phyloP scores from a whole-genome alignment of 1,140 invertebrate genomes.

The Aphelenchoides fujianensis region DNA sequence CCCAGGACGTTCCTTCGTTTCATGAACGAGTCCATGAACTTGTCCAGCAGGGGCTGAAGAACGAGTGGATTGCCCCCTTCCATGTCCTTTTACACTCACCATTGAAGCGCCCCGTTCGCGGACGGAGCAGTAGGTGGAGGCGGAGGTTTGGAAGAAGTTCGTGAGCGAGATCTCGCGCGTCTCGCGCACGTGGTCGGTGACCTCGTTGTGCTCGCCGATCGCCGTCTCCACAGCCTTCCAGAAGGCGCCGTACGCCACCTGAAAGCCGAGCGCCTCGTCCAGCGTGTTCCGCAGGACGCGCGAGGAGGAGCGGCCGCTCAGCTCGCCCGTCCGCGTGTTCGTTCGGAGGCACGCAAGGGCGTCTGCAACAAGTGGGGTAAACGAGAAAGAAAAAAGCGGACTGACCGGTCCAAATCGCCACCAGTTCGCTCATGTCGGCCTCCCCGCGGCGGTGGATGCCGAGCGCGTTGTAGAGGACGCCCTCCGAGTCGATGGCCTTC shows the following conservation, averaged over 20 bases:
- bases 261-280: constrained; percentile 9
- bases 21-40: not conserved
- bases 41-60: constrained; percentile 6
- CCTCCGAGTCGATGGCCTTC: constrained; percentile 9
- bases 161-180: not conserved
- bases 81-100: not conserved
- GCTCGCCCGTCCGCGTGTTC: not conserved
- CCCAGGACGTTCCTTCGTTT: not conserved
- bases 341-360: not conserved
- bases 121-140: not conserved
- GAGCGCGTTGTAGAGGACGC: not conserved
- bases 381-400: not conserved
- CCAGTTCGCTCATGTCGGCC: not conserved
- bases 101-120: not conserved
- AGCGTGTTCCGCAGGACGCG: not conserved
- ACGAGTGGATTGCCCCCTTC: not conserved
- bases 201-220: not conserved
- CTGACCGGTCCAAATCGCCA: not conserved
- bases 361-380: too few relatives aligned
- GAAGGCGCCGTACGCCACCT: constrained; percentile 1
- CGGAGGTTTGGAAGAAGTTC: constrained; percentile 14
- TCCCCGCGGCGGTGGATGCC: constrained; percentile 1
- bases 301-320: not conserved
- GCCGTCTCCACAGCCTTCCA: not conserved
- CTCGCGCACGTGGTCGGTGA: not conserved